These are phyloP conservation scores for Callinectes sapidus DNA, from an alignment of 2,888 invertebrate genomes.

Conservation along the genomic window DNA sequence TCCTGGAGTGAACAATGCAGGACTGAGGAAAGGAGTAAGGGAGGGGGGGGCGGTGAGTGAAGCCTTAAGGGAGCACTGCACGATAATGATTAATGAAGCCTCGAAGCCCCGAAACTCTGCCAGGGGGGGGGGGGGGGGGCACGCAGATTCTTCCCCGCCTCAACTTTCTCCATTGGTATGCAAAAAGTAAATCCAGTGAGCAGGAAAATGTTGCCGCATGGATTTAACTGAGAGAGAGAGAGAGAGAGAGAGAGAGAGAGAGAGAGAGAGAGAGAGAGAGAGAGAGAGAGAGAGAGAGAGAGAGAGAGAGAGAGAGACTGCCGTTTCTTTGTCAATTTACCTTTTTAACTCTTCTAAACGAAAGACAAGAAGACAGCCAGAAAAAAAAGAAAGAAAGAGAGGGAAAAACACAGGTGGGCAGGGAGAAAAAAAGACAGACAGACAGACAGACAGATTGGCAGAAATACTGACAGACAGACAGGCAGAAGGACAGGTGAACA, in stretches of 20 bases:
- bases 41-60: neutral
- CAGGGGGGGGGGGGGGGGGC: neutral
- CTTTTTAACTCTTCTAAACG: no score
- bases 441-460: no score
- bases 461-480: no score
- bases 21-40: neutral
- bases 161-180: neutral
- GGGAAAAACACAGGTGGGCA: no score
- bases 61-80: neutral
- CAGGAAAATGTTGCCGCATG: neutral
- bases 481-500: no score
- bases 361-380: neutral
- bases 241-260: no score
- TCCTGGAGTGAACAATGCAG: neutral
- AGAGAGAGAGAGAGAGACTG: neutral
- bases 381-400: neutral
- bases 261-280: neutral
- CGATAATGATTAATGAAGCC: neutral
- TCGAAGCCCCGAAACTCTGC: no score
- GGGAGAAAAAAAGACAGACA: no score
- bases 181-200: neutral
- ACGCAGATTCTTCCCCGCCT: neutral
- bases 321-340: no score
- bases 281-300: constrained; percentile 1
- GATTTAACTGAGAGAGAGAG: neutral